Percentiles rank a stretch among this genome's conserved stretches.
Evolutionary conservation across 2,113 vertebrate genomes (phyloP).

Genomic region (Bothrops jararaca): DNA sequence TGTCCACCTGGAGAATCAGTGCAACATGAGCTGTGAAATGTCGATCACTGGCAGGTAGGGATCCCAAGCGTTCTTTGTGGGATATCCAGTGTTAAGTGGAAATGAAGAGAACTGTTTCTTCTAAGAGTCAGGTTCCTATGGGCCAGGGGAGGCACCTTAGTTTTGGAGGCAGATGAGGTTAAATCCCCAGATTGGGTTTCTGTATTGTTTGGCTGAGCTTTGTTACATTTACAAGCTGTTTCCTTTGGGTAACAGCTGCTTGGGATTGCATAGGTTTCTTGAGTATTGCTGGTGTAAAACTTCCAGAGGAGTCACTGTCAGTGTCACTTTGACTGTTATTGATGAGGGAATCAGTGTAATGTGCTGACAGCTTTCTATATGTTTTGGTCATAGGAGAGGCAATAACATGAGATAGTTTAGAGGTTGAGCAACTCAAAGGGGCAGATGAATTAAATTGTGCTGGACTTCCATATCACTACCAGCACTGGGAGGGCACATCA

Average conservation of each 20-base stretch:
- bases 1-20: not conserved
- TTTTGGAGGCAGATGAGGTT: not conserved
- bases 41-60: not conserved
- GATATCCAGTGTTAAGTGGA: not conserved
- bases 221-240: not conserved
- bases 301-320: not conserved
- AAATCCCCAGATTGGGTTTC: not conserved
- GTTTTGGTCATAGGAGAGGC: not conserved
- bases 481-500: not conserved
- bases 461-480: not conserved
- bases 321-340: not conserved
- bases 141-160: not conserved
- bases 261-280: not conserved
- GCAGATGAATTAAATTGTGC: not conserved
- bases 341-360: not conserved
- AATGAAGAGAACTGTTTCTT: not conserved
- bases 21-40: not conserved
- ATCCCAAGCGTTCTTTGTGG: not conserved
- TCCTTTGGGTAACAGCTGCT: not conserved
- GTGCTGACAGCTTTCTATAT: not conserved
- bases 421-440: not conserved
- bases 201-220: not conserved
- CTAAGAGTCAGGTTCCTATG: not conserved
- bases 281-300: not conserved
- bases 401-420: not conserved